A percentile compares a stretch with the other conserved stretches of the same genome.
phyloP scores from a whole-genome alignment of 2,797 vertebrate genomes.

The Dryobates pubescens region DNA sequence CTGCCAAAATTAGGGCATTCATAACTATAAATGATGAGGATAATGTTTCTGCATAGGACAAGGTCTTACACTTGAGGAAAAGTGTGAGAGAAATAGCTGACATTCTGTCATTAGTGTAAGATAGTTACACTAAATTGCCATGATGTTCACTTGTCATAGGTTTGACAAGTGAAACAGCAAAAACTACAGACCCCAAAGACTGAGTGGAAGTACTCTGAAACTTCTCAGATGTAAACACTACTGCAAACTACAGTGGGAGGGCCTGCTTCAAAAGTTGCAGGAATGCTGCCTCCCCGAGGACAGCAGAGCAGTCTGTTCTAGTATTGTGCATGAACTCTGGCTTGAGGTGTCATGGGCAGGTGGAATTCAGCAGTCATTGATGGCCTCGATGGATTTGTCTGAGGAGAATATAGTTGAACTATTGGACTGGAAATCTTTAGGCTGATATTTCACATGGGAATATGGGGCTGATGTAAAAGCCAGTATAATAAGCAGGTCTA shows the following conservation, averaged over 20 bases:
- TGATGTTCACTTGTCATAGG: not conserved
- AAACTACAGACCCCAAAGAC: not conserved
- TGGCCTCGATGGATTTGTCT: not conserved
- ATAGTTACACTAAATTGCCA: fast-evolving
- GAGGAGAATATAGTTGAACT: not conserved
- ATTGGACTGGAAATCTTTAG: not conserved
- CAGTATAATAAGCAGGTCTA: not conserved
- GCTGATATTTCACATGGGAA: not conserved
- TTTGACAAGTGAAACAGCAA: not conserved
- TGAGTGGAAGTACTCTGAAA: not conserved
- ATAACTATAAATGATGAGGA: not conserved
- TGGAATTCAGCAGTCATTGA: not conserved
- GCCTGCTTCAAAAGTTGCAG: not conserved
- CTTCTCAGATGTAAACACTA: not conserved
- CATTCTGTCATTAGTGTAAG: not conserved
- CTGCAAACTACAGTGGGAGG: fast-evolving
- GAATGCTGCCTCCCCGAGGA: not conserved
- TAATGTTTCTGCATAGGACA: not conserved
- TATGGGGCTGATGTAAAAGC: not conserved
- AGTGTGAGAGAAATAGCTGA: not conserved
- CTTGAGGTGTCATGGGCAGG: not conserved
- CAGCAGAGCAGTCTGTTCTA: not conserved
- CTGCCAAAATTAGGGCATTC: not conserved
- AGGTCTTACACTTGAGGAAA: not conserved
- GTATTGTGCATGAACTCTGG: not conserved